Conservation (phyloP, 2,888 invertebrate species). For the Chloroclystis v-ata region DNA sequence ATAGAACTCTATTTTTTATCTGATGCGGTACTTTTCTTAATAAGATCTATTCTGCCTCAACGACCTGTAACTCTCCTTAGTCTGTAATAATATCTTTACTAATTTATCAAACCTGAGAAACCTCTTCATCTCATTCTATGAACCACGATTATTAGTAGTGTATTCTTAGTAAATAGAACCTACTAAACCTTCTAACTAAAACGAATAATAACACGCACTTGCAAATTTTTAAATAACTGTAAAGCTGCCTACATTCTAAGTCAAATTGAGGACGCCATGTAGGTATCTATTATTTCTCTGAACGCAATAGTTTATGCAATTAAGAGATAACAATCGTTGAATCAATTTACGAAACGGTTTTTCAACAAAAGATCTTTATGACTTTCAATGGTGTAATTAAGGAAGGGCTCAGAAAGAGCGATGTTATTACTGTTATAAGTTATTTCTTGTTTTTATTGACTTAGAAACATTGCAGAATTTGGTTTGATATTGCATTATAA, state of each 20-base stretch:
- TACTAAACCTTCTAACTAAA: neutral
- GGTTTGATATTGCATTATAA: no score
- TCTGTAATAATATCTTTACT: no score
- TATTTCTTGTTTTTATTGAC: no score
- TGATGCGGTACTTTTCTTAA: no score
- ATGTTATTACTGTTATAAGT: no score
- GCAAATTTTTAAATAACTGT: slow-evolving; percentile 12
- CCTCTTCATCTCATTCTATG: no score
- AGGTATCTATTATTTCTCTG: slow-evolving; percentile 2
- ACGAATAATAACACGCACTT: slow-evolving; percentile 3
- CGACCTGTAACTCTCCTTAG: no score
- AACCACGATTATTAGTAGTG: no score
- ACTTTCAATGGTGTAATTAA: neutral
- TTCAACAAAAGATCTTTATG: slow-evolving; percentile 5
- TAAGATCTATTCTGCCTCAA: no score
- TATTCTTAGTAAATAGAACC: slow-evolving; percentile 12
- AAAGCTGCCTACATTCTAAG: slow-evolving; percentile 1
- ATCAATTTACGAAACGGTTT: slow-evolving; percentile 14
- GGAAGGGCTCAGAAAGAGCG: neutral
- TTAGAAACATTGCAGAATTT: no score
- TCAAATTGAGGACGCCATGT: slow-evolving; percentile 6
- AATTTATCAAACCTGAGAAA: no score
- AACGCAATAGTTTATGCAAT: slow-evolving; percentile 17
- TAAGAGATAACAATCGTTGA: slow-evolving; percentile 15
- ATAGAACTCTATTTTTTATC: no score